phyloP scores from a whole-genome alignment of 2,113 vertebrate species.

The Gila orcuttii region DNA sequence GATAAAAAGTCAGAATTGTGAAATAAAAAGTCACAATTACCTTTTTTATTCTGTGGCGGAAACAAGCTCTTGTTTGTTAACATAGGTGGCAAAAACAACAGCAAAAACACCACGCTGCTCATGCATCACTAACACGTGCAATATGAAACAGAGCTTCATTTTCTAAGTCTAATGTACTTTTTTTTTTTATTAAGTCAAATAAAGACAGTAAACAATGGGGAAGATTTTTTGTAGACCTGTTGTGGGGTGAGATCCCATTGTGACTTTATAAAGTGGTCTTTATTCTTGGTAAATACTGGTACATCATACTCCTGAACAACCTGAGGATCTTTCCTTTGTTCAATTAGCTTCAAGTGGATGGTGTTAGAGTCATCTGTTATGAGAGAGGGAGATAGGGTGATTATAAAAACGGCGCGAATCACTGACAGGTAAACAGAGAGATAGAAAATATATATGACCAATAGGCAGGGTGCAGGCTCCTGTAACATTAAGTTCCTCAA shows the following conservation, averaged over 20 bases:
- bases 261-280: slow-evolving; percentile 90
- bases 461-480: slow-evolving; percentile 94
- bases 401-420: background rate
- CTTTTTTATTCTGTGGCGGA: no score
- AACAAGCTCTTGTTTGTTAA: no score
- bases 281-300: slow-evolving; percentile 91
- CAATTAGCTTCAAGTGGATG: slow-evolving; percentile 93
- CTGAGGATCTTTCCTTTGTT: slow-evolving; percentile 86
- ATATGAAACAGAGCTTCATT: background rate
- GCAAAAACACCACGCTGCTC: background rate
- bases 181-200: no score
- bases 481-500: slow-evolving; percentile 93
- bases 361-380: slow-evolving; percentile 93
- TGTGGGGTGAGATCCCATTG: slow-evolving; percentile 99
- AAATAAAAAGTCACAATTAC: no score
- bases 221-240: slow-evolving; percentile 76
- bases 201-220: background rate
- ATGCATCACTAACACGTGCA: background rate
- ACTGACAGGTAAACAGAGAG: background rate
- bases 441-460: slow-evolving; percentile 68
- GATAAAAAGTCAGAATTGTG: no score
- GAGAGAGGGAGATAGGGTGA: background rate
- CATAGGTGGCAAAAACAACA: background rate
- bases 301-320: slow-evolving; percentile 95
- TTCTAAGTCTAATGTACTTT: no score